Conservation (phyloP, 2,888 invertebrate species). For the Chrysolina haemoptera region DNA sequence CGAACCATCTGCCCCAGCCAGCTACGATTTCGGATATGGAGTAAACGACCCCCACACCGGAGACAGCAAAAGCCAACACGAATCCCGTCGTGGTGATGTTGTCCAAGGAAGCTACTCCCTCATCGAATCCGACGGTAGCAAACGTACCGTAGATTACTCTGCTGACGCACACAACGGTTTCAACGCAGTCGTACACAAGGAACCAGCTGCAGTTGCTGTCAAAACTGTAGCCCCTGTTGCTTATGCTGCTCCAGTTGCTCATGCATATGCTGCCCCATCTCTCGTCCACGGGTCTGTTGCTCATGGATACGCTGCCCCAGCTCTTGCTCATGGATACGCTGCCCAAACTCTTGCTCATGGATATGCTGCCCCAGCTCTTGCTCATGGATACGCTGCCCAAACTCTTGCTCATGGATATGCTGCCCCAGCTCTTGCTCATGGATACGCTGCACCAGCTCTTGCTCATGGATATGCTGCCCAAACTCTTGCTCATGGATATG, state of each 20-base stretch:
- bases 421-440: constrained; percentile 29
- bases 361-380: constrained; percentile 45
- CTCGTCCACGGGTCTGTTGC: constrained; percentile 29
- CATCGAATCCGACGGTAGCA: constrained; percentile 71
- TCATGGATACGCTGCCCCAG: constrained; percentile 44
- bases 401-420: constrained; percentile 34
- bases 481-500: constrained; percentile 31
- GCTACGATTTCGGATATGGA: constrained; percentile 47
- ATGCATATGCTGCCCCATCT: constrained; percentile 29
- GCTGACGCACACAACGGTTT: constrained; percentile 72
- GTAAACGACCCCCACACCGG: constrained; percentile 64
- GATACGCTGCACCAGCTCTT: constrained; percentile 25
- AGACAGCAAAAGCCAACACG: constrained; percentile 71
- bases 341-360: too few species aligned
- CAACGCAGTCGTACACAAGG: constrained; percentile 71
- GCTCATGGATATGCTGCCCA: background rate
- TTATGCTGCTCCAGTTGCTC: constrained; percentile 42
- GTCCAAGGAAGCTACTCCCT: constrained; percentile 71
- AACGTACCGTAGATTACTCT: constrained; percentile 71
- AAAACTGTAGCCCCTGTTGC: constrained; percentile 38
- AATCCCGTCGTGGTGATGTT: constrained; percentile 70
- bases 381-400: constrained; percentile 39
- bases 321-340: constrained; percentile 1
- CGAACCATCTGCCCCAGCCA: constrained; percentile 46
- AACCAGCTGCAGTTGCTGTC: constrained; percentile 64